Conservation (phyloP, 2,113 vertebrate genomes). For the Ramphastos sulfuratus region DNA sequence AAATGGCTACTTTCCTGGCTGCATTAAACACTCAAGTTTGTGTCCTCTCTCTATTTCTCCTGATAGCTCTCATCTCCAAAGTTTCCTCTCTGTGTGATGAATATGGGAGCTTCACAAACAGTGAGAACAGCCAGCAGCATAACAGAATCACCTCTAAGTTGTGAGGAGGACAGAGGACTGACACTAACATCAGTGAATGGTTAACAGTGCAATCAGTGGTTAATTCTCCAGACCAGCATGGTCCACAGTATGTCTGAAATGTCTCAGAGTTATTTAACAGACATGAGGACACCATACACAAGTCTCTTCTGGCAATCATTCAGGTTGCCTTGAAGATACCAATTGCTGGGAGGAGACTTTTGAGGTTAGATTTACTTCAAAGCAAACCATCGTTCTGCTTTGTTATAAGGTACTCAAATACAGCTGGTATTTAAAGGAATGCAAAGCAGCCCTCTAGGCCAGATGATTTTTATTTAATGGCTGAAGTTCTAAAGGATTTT, state of each 20-base stretch:
- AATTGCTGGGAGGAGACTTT: conserved; percentile 14
- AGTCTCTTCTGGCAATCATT: neutral
- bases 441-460: neutral
- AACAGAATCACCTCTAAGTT: neutral
- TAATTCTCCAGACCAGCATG: neutral
- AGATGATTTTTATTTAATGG: conserved; percentile 30
- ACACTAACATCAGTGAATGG: neutral
- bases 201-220: rapidly evolving
- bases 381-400: neutral
- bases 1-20: neutral
- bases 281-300: neutral
- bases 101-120: neutral
- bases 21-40: neutral
- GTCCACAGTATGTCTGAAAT: neutral
- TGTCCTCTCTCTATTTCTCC: neutral
- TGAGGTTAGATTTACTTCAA: conserved; percentile 51
- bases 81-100: neutral
- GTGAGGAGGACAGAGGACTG: neutral
- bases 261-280: neutral
- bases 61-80: neutral
- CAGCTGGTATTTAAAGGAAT: conserved; percentile 3
- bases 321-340: conserved; percentile 21
- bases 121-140: neutral
- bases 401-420: neutral
- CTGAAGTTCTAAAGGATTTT: neutral